Conservation (phyloP, 2,113 vertebrate genomes). For the Brachyhypopomus gauderio region DNA sequence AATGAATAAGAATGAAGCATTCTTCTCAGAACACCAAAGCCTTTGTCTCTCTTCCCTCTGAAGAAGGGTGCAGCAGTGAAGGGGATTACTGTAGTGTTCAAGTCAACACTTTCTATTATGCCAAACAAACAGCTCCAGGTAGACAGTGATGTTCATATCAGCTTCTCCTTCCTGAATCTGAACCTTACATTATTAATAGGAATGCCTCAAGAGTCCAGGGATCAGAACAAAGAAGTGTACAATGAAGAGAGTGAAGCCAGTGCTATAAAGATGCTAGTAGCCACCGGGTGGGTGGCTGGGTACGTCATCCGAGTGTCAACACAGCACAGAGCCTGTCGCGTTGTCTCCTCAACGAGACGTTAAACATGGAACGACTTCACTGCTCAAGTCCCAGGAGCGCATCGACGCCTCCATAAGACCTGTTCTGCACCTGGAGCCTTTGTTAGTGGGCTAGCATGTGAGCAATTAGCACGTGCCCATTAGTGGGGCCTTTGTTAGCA, state of each 20-base stretch:
- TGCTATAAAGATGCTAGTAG: background rate
- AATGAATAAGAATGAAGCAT: background rate
- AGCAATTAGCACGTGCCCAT: slow-evolving; percentile 38
- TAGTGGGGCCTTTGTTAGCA: slow-evolving; percentile 6
- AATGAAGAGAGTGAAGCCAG: background rate
- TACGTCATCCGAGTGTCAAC: slow-evolving; percentile 12
- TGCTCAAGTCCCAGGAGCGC: slow-evolving; percentile 32
- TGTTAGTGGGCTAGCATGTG: slow-evolving; percentile 38
- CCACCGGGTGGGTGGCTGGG: slow-evolving; percentile 3
- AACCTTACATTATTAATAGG: background rate
- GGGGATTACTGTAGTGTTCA: too few relatives aligned
- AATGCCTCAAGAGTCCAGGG: background rate
- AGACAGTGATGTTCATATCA: background rate
- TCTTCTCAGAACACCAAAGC: background rate
- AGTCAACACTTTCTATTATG: too few relatives aligned
- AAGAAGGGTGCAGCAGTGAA: too few relatives aligned
- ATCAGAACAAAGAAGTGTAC: too few relatives aligned
- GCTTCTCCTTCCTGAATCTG: background rate
- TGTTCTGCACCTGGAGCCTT: slow-evolving; percentile 38
- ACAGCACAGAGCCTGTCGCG: slow-evolving; percentile 1
- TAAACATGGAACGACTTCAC: slow-evolving; percentile 23
- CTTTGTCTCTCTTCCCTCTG: too few relatives aligned
- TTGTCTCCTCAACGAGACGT: slow-evolving; percentile 42
- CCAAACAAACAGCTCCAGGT: background rate
- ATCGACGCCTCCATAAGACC: slow-evolving; percentile 14